These are phyloP conservation scores for Narcine bancroftii DNA, from an alignment of 2,113 vertebrate species.

Conservation along the genomic window DNA sequence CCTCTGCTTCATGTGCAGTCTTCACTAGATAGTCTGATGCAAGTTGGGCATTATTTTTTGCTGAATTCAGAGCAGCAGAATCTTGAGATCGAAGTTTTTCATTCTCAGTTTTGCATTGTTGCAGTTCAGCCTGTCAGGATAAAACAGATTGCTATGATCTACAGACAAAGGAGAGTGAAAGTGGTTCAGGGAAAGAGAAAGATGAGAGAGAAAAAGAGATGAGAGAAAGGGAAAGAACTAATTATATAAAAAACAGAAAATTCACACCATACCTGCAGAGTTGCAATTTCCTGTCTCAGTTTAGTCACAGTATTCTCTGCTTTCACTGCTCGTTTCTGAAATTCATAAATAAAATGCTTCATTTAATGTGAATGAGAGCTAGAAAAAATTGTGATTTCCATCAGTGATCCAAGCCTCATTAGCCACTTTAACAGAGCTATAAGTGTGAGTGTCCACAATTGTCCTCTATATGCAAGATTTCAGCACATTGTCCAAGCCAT, in stretches of 20 bases:
- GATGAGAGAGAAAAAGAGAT: not conserved
- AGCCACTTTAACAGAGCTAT: not conserved
- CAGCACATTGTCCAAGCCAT: not conserved
- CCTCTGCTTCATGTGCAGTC: constrained; percentile 54
- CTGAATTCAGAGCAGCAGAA: constrained; percentile 53
- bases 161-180: not conserved
- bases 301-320: constrained; percentile 65
- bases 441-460: not conserved
- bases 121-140: constrained; percentile 57
- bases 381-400: not conserved
- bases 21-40: constrained; percentile 69
- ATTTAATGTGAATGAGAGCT: not conserved
- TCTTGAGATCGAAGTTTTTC: constrained; percentile 57
- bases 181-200: not conserved
- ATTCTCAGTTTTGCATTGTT: constrained; percentile 54
- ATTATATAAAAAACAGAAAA: too few species aligned
- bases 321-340: constrained; percentile 76
- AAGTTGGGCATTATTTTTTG: constrained; percentile 66
- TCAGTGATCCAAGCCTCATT: not conserved
- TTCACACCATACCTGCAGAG: constrained; percentile 61
- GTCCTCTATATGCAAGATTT: not conserved
- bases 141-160: too few species aligned
- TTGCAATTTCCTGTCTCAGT: constrained; percentile 64
- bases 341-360: not conserved
- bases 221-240: not conserved